Evolutionary conservation across 1,140 invertebrate species (phyloP).

Genomic region (Lethrus apterus): DNA sequence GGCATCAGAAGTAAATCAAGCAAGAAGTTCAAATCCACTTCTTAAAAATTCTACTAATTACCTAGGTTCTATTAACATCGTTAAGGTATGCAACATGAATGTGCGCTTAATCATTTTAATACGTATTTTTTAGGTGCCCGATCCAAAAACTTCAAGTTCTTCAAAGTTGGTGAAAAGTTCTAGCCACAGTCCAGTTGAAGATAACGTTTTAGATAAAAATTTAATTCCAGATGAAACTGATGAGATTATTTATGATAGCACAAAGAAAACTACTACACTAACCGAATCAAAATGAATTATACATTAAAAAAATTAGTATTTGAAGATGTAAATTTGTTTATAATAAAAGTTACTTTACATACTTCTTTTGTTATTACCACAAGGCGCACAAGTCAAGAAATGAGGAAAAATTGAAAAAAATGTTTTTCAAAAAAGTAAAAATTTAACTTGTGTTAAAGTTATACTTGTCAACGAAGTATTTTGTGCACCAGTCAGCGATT

Average conservation of each 20-base stretch:
- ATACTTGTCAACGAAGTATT: neutral
- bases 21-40: constrained; percentile 24
- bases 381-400: too few species aligned
- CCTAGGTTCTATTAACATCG: constrained; percentile 8
- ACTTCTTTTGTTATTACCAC: too few species aligned
- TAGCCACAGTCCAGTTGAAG: constrained; percentile 21
- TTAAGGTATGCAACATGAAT: neutral
- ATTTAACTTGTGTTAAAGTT: neutral
- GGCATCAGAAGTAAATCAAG: constrained; percentile 54
- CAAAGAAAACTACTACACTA: neutral
- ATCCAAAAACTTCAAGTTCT: constrained; percentile 18
- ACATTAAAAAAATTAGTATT: too few species aligned
- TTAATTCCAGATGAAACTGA: constrained; percentile 34
- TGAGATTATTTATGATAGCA: constrained; percentile 33
- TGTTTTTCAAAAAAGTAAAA: neutral
- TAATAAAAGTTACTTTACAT: too few species aligned
- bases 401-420: neutral
- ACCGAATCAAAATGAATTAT: too few species aligned
- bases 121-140: constrained; percentile 21
- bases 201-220: constrained; percentile 18
- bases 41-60: constrained; percentile 18
- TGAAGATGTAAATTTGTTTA: too few species aligned
- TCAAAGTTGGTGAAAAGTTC: constrained; percentile 24
- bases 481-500: too few species aligned
- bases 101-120: constrained; percentile 2